Evolutionary conservation across 2,888 invertebrate genomes (phyloP).

Genomic region (Yponomeuta plumbellus): DNA sequence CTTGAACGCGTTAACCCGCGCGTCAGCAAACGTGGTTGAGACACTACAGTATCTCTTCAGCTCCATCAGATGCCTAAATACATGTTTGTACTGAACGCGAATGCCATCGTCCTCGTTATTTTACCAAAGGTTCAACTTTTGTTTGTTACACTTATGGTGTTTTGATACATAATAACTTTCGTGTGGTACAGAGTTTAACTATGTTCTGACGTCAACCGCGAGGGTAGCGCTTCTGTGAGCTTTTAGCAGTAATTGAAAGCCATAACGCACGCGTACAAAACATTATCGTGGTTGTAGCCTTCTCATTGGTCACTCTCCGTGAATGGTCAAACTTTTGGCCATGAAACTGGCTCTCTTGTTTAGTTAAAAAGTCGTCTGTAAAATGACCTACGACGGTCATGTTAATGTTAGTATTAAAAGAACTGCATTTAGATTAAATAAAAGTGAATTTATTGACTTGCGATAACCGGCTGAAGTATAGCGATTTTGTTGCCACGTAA

Average conservation of each 20-base stretch:
- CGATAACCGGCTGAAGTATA: no score
- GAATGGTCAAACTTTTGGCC: neutral
- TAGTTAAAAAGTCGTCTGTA: neutral
- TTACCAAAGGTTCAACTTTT: no score
- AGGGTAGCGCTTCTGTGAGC: conserved; percentile 57
- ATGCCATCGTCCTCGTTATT: no score
- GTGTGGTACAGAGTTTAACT: no score
- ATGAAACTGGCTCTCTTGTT: neutral
- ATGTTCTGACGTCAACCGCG: conserved; percentile 24
- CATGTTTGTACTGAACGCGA: no score
- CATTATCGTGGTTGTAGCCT: conserved; percentile 27
- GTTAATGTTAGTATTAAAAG: neutral
- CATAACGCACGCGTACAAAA: conserved; percentile 50
- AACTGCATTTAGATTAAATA: neutral
- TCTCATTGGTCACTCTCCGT: neutral
- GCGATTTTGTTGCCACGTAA: no score
- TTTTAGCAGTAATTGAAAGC: conserved; percentile 44
- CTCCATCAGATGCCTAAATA: no score
- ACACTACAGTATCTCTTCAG: no score
- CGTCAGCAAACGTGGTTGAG: no score
- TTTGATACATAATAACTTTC: no score
- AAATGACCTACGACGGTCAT: neutral
- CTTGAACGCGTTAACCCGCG: no score
- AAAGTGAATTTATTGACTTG: neutral
- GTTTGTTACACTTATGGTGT: no score